phyloP scores from a whole-genome alignment of 2,113 vertebrate genomes.

The Urocitellus parryii region DNA sequence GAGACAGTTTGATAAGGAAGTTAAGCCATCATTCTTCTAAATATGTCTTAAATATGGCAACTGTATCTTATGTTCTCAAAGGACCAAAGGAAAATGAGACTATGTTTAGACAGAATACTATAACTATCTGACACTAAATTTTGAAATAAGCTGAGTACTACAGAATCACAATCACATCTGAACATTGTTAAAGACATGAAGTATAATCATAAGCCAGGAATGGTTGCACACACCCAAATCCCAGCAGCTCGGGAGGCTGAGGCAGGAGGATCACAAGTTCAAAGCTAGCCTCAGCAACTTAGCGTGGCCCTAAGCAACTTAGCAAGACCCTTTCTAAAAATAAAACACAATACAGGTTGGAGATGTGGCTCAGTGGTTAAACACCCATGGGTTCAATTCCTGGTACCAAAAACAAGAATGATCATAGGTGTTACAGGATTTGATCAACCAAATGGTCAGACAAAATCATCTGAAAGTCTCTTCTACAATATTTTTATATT shows the following conservation, averaged over 20 bases:
- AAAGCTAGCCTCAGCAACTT: too few species aligned
- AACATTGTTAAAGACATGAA: conserved; percentile 12
- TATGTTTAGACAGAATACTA: background rate
- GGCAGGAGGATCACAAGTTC: too few species aligned
- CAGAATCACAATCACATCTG: conserved; percentile 5
- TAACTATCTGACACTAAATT: conserved; percentile 8
- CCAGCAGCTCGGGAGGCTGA: too few species aligned
- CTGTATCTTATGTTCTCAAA: conserved; percentile 1
- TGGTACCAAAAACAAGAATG: too few species aligned
- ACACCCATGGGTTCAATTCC: too few species aligned
- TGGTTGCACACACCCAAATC: too few species aligned
- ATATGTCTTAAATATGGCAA: background rate
- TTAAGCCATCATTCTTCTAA: conserved; percentile 17
- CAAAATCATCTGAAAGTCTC: conserved; percentile 6
- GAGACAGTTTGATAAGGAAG: background rate
- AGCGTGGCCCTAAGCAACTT: too few species aligned
- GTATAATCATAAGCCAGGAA: background rate
- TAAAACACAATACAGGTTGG: too few species aligned
- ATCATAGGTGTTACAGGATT: background rate
- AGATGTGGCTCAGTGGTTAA: too few species aligned
- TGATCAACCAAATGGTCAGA: background rate
- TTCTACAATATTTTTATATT: background rate
- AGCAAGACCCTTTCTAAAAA: too few species aligned
- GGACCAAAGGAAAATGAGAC: conserved; percentile 24
- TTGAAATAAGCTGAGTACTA: conserved; percentile 4